Evolutionary conservation across 2,888 invertebrate genomes (phyloP).

Genomic region (Atethmia centrago): DNA sequence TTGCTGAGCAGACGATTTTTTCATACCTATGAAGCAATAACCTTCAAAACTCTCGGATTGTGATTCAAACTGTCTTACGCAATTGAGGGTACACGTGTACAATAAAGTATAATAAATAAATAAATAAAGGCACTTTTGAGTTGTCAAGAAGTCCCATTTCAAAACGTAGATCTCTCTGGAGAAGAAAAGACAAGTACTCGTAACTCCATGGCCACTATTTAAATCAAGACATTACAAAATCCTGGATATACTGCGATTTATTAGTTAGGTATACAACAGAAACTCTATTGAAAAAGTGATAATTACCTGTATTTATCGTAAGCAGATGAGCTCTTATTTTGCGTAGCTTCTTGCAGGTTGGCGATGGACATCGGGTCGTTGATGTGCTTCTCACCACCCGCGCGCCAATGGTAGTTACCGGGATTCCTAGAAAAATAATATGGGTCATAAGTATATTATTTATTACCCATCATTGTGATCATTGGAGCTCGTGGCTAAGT

Average conservation of each 20-base stretch:
- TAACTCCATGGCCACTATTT: background rate
- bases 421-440: constrained; percentile 93
- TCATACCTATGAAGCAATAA: too few species aligned
- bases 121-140: too few species aligned
- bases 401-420: constrained; percentile 99
- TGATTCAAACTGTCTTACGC: too few species aligned
- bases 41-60: too few species aligned
- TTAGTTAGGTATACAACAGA: background rate
- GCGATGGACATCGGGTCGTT: constrained; percentile 97
- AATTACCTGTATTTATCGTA: constrained; percentile 93
- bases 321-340: constrained; percentile 94
- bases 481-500: too few species aligned
- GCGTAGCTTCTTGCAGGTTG: constrained; percentile 95
- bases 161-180: too few species aligned
- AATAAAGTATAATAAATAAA: too few species aligned
- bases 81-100: too few species aligned
- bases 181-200: too few species aligned
- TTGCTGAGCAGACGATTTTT: too few species aligned
- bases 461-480: background rate
- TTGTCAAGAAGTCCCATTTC: too few species aligned
- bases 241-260: background rate
- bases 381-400: constrained; percentile 99
- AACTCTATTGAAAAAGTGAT: background rate
- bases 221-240: background rate
- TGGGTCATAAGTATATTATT: background rate